These are phyloP conservation scores for Muntiacus muntjak DNA, from an alignment of 2,113 vertebrate species.

Conservation along the genomic window DNA sequence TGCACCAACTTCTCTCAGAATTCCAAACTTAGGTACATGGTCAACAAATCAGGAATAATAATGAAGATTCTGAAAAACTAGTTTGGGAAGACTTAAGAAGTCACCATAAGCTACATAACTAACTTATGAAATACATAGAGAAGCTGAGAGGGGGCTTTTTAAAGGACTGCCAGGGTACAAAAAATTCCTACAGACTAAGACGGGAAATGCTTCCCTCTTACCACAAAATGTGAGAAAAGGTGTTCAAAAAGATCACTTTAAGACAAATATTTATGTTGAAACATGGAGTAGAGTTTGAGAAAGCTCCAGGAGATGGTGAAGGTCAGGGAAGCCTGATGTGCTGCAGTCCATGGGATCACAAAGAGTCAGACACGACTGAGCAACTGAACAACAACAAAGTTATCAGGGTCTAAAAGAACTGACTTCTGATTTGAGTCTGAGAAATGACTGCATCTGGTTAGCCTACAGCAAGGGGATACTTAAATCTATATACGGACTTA, in stretches of 20 bases:
- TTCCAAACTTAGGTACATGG: background rate
- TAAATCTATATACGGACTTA: background rate
- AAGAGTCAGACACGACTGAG: background rate
- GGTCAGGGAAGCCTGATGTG: background rate
- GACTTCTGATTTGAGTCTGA: background rate
- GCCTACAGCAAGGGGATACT: background rate
- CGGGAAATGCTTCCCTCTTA: background rate
- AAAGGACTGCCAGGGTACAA: background rate
- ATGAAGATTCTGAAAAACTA: background rate
- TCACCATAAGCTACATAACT: background rate
- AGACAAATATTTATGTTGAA: background rate
- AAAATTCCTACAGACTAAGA: background rate
- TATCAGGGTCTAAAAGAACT: background rate
- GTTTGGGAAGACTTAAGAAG: background rate
- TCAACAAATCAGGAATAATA: background rate
- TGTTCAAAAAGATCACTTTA: background rate
- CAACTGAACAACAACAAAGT: background rate
- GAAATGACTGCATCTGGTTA: background rate
- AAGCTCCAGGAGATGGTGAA: background rate
- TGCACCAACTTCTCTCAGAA: background rate
- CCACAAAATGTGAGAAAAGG: background rate
- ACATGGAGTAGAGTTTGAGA: accelerated
- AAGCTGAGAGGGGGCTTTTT: background rate
- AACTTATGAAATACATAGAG: background rate
- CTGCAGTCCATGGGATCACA: background rate